These are phyloP conservation scores for Dicrostonyx torquatus DNA, from an alignment of 2,797 vertebrate species.

Conservation along the genomic window DNA sequence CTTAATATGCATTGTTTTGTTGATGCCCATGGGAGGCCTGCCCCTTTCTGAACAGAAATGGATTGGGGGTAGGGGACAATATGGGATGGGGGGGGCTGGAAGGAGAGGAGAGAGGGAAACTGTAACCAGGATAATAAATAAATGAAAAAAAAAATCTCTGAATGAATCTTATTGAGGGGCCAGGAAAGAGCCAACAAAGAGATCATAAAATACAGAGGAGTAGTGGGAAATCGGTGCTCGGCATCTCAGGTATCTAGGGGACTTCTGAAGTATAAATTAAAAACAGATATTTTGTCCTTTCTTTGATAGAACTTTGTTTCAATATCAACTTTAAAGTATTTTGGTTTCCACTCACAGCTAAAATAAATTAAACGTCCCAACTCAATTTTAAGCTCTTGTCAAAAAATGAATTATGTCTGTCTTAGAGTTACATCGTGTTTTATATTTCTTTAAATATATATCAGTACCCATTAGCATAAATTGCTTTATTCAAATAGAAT, in stretches of 20 bases:
- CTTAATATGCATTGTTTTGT: too few species aligned
- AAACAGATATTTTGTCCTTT: not conserved
- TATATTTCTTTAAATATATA: constrained; percentile 18
- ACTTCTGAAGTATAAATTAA: constrained; percentile 26
- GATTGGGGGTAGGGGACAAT: too few species aligned
- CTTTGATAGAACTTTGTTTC: constrained; percentile 15
- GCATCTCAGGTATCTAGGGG: not conserved
- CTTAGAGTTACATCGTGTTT: not conserved
- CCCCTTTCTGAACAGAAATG: too few species aligned
- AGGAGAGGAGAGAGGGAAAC: too few species aligned
- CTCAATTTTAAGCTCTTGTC: constrained; percentile 48
- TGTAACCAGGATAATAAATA: too few species aligned
- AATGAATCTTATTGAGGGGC: not conserved
- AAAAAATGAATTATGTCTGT: constrained; percentile 21
- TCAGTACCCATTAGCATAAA: constrained; percentile 43
- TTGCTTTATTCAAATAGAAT: constrained; percentile 42
- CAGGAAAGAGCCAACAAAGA: not conserved
- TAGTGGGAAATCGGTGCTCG: not conserved
- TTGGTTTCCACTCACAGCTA: not conserved
- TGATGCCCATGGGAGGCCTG: too few species aligned
- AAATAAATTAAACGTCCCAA: constrained; percentile 36
- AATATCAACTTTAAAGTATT: not conserved
- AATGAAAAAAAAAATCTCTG: not conserved
- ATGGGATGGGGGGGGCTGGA: not conserved
- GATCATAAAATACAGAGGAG: not conserved